Percentiles rank a stretch among this genome's conserved stretches.
These are phyloP conservation scores for Cosmia pyralina DNA, from an alignment of 2,888 invertebrate species.

Conservation along the genomic window DNA sequence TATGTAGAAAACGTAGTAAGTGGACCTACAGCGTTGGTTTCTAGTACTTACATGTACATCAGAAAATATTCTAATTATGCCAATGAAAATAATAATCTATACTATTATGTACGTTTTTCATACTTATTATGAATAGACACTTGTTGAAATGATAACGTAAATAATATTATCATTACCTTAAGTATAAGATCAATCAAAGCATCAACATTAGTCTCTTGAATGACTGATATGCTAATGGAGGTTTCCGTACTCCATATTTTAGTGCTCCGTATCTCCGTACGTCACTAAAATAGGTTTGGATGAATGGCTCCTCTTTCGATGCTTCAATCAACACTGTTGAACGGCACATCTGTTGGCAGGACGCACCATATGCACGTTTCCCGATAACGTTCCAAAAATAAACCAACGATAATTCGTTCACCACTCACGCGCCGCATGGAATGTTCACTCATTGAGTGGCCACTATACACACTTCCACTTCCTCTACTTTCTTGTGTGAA, in stretches of 20 bases:
- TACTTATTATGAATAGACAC: neutral
- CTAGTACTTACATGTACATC: slow-evolving; percentile 23
- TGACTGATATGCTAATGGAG: slow-evolving; percentile 58
- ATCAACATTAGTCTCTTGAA: slow-evolving; percentile 55
- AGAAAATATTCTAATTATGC: slow-evolving; percentile 21
- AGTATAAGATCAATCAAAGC: slow-evolving; percentile 33
- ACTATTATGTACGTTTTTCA: slow-evolving; percentile 13
- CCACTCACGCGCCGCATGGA: slow-evolving; percentile 78
- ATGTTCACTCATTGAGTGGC: slow-evolving; percentile 78
- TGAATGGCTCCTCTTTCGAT: slow-evolving; percentile 70
- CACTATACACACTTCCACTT: slow-evolving; percentile 77
- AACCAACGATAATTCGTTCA: slow-evolving; percentile 80
- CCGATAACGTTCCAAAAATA: slow-evolving; percentile 83
- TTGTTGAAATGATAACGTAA: slow-evolving; percentile 27
- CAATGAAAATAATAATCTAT: slow-evolving; percentile 12
- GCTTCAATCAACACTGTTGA: slow-evolving; percentile 72
- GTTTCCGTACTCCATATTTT: slow-evolving; percentile 60
- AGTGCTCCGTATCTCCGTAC: slow-evolving; percentile 51
- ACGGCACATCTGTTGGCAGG: slow-evolving; percentile 78
- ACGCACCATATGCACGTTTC: slow-evolving; percentile 75
- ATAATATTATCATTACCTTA: slow-evolving; percentile 27
- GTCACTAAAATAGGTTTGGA: slow-evolving; percentile 64
- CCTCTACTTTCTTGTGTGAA: slow-evolving; percentile 80
- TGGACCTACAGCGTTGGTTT: slow-evolving; percentile 52
- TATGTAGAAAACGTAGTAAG: slow-evolving; percentile 54